phyloP scores from a whole-genome alignment of 2,888 invertebrate genomes.

The Tetanocera ferruginea region DNA sequence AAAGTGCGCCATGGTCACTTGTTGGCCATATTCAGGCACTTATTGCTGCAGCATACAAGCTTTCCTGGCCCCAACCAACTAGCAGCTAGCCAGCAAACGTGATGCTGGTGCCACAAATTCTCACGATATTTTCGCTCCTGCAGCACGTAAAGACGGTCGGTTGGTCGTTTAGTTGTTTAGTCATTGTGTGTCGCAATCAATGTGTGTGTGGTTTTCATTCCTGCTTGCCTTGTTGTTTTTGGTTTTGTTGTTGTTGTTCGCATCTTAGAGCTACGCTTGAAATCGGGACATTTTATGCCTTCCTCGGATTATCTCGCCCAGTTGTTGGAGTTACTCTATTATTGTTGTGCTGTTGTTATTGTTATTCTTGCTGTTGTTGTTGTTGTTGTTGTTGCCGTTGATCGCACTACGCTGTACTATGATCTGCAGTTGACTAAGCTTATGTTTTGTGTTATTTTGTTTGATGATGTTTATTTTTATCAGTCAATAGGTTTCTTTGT shows the following conservation, averaged over 20 bases:
- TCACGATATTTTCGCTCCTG: constrained; percentile 34
- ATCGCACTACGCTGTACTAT: neutral
- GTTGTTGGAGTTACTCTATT: neutral
- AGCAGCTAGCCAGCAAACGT: constrained; percentile 17
- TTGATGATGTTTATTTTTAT: constrained; percentile 32
- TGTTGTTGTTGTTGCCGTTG: neutral
- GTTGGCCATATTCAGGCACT: constrained; percentile 25
- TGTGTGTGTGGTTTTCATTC: constrained; percentile 27
- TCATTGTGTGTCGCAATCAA: constrained; percentile 24
- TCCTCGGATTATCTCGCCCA: constrained; percentile 27
- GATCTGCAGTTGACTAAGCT: neutral
- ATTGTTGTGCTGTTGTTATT: neutral
- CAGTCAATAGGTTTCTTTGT: constrained; percentile 22
- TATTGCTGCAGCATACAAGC: neutral
- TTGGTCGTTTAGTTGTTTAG: neutral
- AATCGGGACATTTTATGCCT: constrained; percentile 35
- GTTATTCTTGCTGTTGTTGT: constrained; percentile 2
- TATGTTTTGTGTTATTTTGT: constrained; percentile 12
- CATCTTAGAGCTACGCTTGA: constrained; percentile 20
- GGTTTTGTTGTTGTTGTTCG: constrained; percentile 15
- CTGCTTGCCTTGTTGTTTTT: constrained; percentile 31
- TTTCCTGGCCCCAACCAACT: neutral
- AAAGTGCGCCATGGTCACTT: constrained; percentile 52
- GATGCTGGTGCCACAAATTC: constrained; percentile 37
- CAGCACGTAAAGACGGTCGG: constrained; percentile 39